Conservation (phyloP, 2,797 vertebrate species). For the Falco biarmicus region DNA sequence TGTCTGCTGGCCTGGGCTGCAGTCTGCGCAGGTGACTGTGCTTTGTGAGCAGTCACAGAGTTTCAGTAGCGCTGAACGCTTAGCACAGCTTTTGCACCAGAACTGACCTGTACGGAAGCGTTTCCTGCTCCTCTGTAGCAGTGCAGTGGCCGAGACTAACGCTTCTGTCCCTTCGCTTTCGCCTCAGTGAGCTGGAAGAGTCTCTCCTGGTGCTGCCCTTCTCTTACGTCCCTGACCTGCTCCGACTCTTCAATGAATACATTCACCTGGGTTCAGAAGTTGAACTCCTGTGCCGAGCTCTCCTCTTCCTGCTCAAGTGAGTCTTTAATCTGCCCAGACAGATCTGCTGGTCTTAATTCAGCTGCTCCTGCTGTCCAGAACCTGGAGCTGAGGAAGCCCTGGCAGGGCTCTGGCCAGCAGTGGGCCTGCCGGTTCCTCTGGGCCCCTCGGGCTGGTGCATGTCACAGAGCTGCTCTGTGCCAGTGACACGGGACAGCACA, state of each 20-base stretch:
- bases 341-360: not conserved
- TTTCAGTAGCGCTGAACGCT: not conserved
- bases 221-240: constrained; percentile 89
- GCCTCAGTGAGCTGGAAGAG: constrained; percentile 91
- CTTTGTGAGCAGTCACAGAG: not conserved
- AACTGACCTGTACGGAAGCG: not conserved
- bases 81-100: not conserved
- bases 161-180: not conserved
- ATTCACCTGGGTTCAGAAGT: constrained; percentile 86
- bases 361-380: not conserved
- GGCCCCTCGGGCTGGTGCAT: not conserved
- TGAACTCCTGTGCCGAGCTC: constrained; percentile 92
- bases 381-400: not conserved
- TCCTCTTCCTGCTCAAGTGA: constrained; percentile 95
- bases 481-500: not conserved
- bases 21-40: not conserved
- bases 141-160: not conserved
- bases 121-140: not conserved
- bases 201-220: constrained; percentile 95
- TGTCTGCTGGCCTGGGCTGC: not conserved
- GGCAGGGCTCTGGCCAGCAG: not conserved
- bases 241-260: constrained; percentile 86
- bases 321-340: not conserved
- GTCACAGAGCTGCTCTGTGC: not conserved
- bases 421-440: not conserved